Base-by-base conservation (phyloP, 2,113 vertebrate species). In the Campylorhamphus procurvoides region DNA sequence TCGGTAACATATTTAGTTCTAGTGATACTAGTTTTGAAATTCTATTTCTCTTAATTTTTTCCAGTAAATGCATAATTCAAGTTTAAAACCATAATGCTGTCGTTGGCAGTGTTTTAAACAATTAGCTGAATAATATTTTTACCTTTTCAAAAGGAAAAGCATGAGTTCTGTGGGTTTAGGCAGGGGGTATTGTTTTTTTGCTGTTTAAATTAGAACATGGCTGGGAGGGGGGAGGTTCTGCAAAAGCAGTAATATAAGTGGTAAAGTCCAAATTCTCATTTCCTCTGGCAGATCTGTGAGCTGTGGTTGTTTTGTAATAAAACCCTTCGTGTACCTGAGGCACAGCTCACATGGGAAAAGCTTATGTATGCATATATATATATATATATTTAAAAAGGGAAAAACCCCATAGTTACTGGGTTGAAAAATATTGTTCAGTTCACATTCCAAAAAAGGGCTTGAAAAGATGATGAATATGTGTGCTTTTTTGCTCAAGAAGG, bases 281-380 rank as follows among this genome's bases (percentile, higher is more conserved):
- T 92, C 90, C 83, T 92, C 52, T 73, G 62, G 50, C 77, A 80
- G 96, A 94, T 84, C 73, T 89, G 68, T 68, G 86, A 81, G 72
- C 71, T 92, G 67, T 84, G 92, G 50, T 83, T 66, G 76, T 92
- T 95, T 89, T 89, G 86, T 93, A 79, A 73, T 76, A 84, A 80
- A 89, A 37, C 27, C 28, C 28, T 95, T 92, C 3, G 0, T 63
- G 55, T 47, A 49, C n/a, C 68, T 68, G 67, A 82, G 44, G n/a
- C 79, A 64, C 17, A 27, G 58, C 60, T 87, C 78, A 46, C 60
- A 80, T 84, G 50, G 76, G 73, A 87, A 89, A 85, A 81, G 47
- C 40, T 89, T 87, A 58, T 15, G 29, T 52, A n/a, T 40, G 29
- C 18, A 44, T 11, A 27, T 15, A 42, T 49, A 37, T 50, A 23